Percentiles rank a stretch among this genome's conserved stretches.
Evolutionary conservation across 2,888 invertebrate genomes (phyloP).

Genomic region (Pteria penguin): DNA sequence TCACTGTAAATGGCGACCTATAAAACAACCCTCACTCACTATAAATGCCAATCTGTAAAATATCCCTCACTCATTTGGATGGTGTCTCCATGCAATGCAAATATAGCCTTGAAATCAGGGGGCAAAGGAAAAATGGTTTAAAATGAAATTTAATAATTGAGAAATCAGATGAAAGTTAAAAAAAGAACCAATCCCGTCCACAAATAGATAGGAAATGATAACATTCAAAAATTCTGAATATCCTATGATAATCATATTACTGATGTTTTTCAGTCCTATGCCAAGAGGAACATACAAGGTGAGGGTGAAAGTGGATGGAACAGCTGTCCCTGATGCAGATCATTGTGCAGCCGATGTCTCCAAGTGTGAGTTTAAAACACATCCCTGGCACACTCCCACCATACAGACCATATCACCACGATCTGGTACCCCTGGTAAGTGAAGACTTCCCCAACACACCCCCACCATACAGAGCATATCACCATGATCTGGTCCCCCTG

Average conservation of each 20-base stretch:
- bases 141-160: too few relatives aligned
- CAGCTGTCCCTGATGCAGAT: constrained; percentile 45
- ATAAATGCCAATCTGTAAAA: too few relatives aligned
- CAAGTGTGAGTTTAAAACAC: constrained; percentile 54
- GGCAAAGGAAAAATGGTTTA: too few relatives aligned
- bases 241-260: not conserved
- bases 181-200: not conserved
- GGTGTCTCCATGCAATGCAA: too few relatives aligned
- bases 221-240: not conserved
- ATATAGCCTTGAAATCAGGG: too few relatives aligned
- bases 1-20: too few relatives aligned
- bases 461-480: constrained; percentile 43
- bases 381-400: constrained; percentile 41
- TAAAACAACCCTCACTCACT: too few relatives aligned
- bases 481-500: constrained; percentile 52
- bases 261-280: constrained; percentile 58
- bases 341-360: constrained; percentile 51
- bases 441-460: constrained; percentile 24
- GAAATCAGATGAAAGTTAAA: too few relatives aligned
- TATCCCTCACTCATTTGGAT: too few relatives aligned
- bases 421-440: constrained; percentile 52
- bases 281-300: constrained; percentile 60
- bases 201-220: not conserved
- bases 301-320: constrained; percentile 65
- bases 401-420: constrained; percentile 41